Percentiles rank a stretch among this genome's conserved stretches.
Conservation (phyloP, 2,797 vertebrate genomes). For the Hippoglossus hippoglossus region DNA sequence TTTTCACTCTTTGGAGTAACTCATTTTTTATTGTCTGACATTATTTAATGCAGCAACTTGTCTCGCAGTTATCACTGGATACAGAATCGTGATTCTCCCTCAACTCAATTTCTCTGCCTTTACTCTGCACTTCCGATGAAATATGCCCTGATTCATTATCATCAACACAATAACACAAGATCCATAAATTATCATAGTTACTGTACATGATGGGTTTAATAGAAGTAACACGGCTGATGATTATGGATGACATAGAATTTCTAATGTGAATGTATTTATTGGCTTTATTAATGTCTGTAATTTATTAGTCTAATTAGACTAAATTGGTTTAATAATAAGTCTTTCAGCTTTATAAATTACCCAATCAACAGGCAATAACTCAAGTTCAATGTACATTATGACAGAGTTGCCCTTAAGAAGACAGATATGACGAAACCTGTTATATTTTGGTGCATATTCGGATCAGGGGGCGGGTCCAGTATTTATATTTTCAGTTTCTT, state of each 20-base stretch:
- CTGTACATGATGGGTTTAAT: neutral
- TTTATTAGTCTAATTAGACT: no score
- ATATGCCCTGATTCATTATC: neutral
- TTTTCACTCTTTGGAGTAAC: neutral
- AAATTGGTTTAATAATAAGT: no score
- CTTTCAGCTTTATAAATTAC: no score
- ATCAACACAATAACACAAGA: constrained; percentile 1
- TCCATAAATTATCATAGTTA: constrained; percentile 8
- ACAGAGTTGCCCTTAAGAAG: no score
- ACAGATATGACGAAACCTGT: no score
- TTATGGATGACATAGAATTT: neutral
- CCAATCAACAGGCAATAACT: no score
- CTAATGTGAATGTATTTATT: constrained; percentile 11
- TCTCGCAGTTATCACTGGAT: no score
- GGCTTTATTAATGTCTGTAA: neutral
- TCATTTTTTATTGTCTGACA: neutral
- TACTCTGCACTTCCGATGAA: neutral
- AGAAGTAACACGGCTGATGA: neutral
- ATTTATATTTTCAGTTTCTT: no score
- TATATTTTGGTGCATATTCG: no score
- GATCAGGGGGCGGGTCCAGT: no score
- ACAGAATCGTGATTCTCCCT: neutral
- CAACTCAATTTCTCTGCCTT: neutral
- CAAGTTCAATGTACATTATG: no score
- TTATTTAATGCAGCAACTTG: neutral